These are phyloP conservation scores for Misgurnus anguillicaudatus DNA, from an alignment of 2,113 vertebrate genomes.

Conservation along the genomic window DNA sequence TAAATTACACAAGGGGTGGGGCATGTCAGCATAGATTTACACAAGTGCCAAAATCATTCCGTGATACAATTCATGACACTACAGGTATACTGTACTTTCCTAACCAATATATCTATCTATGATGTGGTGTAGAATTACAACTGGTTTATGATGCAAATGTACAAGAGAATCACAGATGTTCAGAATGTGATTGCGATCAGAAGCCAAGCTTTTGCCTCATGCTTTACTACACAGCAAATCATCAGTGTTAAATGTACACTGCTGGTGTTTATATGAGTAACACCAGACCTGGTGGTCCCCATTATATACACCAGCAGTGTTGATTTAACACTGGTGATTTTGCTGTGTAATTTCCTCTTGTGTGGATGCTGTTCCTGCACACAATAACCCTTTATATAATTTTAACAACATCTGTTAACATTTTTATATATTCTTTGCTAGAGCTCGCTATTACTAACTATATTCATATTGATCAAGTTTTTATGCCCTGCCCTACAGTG, in stretches of 20 bases:
- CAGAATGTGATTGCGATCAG: not conserved
- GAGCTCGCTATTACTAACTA: not conserved
- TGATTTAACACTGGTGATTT: no score
- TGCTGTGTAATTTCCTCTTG: no score
- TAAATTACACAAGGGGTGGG: no score
- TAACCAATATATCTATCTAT: not conserved
- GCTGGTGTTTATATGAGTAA: no score
- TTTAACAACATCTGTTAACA: not conserved
- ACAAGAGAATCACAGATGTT: not conserved
- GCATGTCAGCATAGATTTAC: no score
- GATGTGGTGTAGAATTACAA: not conserved
- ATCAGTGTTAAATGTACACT: no score
- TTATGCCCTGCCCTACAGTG: conserved; percentile 18
- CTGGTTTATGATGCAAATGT: not conserved
- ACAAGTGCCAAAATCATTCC: no score
- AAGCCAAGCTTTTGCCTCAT: not conserved
- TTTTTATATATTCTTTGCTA: not conserved
- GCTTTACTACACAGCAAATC: no score
- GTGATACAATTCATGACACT: no score
- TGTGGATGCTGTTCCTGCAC: not conserved
- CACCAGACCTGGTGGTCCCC: no score
- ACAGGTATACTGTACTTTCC: not conserved
- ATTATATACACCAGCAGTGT: no score
- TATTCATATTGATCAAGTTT: not conserved
- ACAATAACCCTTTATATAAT: not conserved